phyloP scores from a whole-genome alignment of 2,113 vertebrate genomes.

The Todiramphus saurophagus region DNA sequence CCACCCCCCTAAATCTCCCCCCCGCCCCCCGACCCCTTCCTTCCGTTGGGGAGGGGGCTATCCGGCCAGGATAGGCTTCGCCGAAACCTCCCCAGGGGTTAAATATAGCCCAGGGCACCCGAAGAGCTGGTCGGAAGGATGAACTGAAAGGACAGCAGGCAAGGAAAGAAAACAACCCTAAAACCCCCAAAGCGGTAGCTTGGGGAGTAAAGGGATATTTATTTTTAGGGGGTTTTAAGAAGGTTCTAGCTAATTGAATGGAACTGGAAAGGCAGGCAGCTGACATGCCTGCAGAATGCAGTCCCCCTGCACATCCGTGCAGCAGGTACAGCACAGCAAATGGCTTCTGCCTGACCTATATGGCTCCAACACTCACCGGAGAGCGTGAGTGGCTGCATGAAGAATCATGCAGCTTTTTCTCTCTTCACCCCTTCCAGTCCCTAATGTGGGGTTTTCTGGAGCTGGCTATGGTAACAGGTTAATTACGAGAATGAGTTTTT shows the following conservation, averaged over 20 bases:
- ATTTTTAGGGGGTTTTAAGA: background rate
- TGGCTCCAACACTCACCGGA: background rate
- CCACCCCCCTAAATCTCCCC: background rate
- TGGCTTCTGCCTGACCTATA: slow-evolving; percentile 51
- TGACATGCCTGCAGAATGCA: background rate
- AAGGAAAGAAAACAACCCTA: background rate
- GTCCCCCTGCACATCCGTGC: background rate
- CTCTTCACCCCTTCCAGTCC: background rate
- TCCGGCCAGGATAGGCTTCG: background rate
- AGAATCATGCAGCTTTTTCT: background rate
- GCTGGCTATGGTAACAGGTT: background rate
- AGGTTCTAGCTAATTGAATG: background rate
- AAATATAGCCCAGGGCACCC: background rate
- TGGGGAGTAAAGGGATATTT: background rate
- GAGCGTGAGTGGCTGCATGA: background rate
- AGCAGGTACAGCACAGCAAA: background rate
- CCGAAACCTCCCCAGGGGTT: background rate
- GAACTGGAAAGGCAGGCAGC: background rate
- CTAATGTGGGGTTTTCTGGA: background rate
- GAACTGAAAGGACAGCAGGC: background rate
- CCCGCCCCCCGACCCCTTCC: too few species aligned
- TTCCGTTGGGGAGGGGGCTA: background rate
- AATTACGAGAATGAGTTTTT: background rate
- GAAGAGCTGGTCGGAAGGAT: background rate
- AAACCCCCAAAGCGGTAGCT: background rate